Percentiles rank a stretch among this genome's conserved stretches.
These are phyloP conservation scores for Diabrotica virgifera DNA, from an alignment of 1,140 invertebrate genomes.

Conservation along the genomic window DNA sequence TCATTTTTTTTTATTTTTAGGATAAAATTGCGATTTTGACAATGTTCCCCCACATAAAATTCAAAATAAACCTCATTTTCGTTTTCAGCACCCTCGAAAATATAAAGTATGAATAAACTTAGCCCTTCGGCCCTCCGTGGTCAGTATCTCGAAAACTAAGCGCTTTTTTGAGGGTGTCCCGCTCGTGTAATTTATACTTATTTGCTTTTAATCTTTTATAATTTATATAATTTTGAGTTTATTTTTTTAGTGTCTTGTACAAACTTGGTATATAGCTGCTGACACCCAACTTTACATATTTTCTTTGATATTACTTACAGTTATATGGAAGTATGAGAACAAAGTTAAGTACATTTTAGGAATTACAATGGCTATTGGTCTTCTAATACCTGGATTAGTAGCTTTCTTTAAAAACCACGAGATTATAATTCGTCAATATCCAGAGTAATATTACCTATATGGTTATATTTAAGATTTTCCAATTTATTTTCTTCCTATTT, in stretches of 20 bases:
- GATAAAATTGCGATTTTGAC: too few species aligned
- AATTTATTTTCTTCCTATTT: slow-evolving; percentile 6
- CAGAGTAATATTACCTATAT: slow-evolving; percentile 35
- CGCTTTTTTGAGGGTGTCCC: too few species aligned
- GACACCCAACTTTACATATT: slow-evolving; percentile 49
- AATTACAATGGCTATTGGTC: slow-evolving; percentile 23
- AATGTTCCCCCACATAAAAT: too few species aligned
- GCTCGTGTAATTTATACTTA: too few species aligned
- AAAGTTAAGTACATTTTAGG: slow-evolving; percentile 29
- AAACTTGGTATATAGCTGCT: slow-evolving; percentile 49
- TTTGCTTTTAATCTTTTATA: too few species aligned
- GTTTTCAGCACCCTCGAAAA: too few species aligned
- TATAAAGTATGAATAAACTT: too few species aligned
- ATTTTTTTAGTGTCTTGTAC: slow-evolving; percentile 44
- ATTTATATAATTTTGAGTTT: neutral
- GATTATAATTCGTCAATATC: slow-evolving; percentile 34
- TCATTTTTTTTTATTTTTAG: too few species aligned
- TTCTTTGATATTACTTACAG: slow-evolving; percentile 40
- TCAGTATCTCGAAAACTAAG: too few species aligned
- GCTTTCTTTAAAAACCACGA: slow-evolving; percentile 33
- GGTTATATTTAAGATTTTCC: neutral
- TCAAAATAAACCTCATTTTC: too few species aligned
- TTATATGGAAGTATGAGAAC: slow-evolving; percentile 26
- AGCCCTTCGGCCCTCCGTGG: too few species aligned
- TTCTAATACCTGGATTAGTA: slow-evolving; percentile 26